Conservation (phyloP, 1,140 invertebrate genomes). For the Carposina sasakii region DNA sequence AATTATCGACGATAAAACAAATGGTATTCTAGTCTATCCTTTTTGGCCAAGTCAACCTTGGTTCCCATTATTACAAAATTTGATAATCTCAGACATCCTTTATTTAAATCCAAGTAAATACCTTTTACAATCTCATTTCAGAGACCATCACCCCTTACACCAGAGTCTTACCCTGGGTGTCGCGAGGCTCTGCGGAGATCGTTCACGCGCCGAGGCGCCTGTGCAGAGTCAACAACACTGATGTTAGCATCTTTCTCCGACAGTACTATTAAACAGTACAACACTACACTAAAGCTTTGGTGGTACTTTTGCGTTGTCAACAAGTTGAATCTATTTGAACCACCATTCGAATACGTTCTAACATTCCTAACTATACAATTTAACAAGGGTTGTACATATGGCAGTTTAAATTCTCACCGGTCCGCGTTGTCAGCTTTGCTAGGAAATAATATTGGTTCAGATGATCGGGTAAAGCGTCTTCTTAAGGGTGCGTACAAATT, state of each 20-base stretch:
- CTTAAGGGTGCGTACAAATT: constrained; percentile 23
- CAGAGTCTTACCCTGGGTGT: not conserved
- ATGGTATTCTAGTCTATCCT: constrained; percentile 9
- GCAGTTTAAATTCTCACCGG: constrained; percentile 19
- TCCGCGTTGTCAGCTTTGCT: constrained; percentile 19
- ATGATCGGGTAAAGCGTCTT: constrained; percentile 20
- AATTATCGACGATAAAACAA: constrained; percentile 17
- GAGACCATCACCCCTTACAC: not conserved
- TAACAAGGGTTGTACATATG: constrained; percentile 15
- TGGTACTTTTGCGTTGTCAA: constrained; percentile 15
- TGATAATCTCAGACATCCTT: constrained; percentile 1
- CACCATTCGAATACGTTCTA: constrained; percentile 12
- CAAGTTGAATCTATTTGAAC: constrained; percentile 8
- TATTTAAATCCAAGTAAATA: not conserved
- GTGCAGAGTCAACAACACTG: not conserved
- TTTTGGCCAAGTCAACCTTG: constrained; percentile 19
- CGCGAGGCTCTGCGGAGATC: constrained; percentile 3
- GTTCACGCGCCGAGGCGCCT: not conserved
- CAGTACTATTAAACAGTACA: constrained; percentile 4
- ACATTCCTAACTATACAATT: constrained; percentile 15
- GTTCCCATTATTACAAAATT: not conserved
- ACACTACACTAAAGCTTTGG: not conserved
- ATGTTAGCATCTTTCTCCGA: constrained; percentile 7
- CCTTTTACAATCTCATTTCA: constrained; percentile 13
- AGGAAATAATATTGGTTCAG: constrained; percentile 11